Evolutionary conservation across 1,140 invertebrate species (phyloP), one percentile per base, ranked within the genome.

Genomic region (Drosophila teissieri): DNA sequence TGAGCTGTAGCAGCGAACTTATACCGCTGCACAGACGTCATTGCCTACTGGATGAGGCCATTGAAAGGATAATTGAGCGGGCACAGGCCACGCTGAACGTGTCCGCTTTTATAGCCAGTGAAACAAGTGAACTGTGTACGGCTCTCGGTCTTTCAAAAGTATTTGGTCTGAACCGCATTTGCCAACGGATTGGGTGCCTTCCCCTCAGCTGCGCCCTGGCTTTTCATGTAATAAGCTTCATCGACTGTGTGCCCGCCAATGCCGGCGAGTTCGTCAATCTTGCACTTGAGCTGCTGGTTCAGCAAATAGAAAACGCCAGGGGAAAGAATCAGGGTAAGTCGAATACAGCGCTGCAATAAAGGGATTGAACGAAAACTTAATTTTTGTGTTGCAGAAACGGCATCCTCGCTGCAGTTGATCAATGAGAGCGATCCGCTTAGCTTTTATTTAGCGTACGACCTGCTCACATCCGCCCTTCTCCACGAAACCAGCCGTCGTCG

Each of bases 171-270:
- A 42, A 81, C 4, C 51, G 73, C 7, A 82, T 92, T 12, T 79
- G 88, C 42, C 68, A 90, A 31, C 70, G 70, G 6, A 44, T 92
- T 1, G 70, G 70, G 2, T 91, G 90, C n/a, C 52, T 92, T 39
- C 73, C 80, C 0, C 49, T 92, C 2, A 84, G 78, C 14, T 91
- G 90, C 40, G 90, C 91, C 3, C 27, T 92, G n/a, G 80, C 91
- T 1, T 78, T 90, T 54, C 44, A 83, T 19, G 64, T 88, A 3
- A 24, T 88, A 1, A 73, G 90, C 54, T 79, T 89, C 7, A 42
- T 86, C 10, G 83, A 91, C 36, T 91, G 91, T 56, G 40, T 37
- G 19, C 64, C 54, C 3, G 24, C 37, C 6, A 92, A 91, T 39
- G 76, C 63, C 15, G 46, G 39, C 4, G 73, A 90, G 14, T 92